Conservation (phyloP, 2,113 vertebrate species). For the Holacanthus passer region DNA sequence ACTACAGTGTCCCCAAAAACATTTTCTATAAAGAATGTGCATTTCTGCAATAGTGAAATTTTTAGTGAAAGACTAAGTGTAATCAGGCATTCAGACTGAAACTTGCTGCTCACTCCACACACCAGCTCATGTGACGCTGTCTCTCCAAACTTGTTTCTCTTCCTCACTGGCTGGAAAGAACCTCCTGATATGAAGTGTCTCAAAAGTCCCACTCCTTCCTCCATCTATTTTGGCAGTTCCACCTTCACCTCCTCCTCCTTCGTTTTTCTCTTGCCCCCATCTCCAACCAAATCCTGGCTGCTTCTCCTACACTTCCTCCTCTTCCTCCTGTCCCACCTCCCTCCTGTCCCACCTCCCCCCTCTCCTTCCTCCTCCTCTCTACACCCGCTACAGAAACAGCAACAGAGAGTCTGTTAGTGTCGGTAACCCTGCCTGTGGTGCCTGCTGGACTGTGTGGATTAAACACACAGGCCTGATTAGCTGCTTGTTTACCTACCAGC, state of each 20-base stretch:
- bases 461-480: slow-evolving; percentile 72
- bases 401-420: slow-evolving; percentile 48
- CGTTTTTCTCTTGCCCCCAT: not conserved
- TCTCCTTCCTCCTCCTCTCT: slow-evolving; percentile 9
- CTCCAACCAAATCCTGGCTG: slow-evolving; percentile 43
- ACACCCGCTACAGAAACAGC: slow-evolving; percentile 24
- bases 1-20: too few species aligned
- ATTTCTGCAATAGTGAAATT: too few species aligned
- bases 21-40: too few species aligned
- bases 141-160: not conserved
- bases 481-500: slow-evolving; percentile 73
- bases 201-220: slow-evolving; percentile 20
- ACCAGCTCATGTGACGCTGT: not conserved
- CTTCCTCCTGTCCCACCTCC: slow-evolving; percentile 11
- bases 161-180: slow-evolving; percentile 18
- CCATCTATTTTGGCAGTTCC: slow-evolving; percentile 13
- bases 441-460: slow-evolving; percentile 61
- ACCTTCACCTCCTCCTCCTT: slow-evolving; percentile 5
- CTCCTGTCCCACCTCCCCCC: not conserved
- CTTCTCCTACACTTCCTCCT: slow-evolving; percentile 33
- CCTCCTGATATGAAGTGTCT: slow-evolving; percentile 15
- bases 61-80: too few species aligned
- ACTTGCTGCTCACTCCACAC: not conserved
- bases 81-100: too few species aligned
- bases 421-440: slow-evolving; percentile 63